Base-by-base conservation (phyloP, 2,113 vertebrate species). In the Antechinus stuartii region DNA sequence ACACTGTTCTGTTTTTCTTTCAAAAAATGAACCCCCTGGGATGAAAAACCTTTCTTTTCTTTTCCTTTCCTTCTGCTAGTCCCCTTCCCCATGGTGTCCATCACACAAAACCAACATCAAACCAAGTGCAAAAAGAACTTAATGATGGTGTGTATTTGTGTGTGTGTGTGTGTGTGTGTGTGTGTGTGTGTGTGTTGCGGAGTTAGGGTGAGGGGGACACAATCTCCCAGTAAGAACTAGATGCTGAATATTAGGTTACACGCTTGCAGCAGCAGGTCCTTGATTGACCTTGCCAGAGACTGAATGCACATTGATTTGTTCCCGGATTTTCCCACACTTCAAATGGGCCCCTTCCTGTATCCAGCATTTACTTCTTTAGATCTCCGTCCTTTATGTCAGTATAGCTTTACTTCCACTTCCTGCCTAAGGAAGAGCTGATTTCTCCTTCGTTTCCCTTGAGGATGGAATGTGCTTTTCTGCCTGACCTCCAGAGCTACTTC, bases 401-500 rank as follows among this genome's bases (percentile, higher is more conserved):
- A 84, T 84, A 84, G n/a, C n/a, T 84, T 84, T 84, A 84, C 68
- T 84, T 84, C 68, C n/a, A 84, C 68, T 84, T 84, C n/a, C 68
- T 84, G 68, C 42, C 68, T 84, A 84, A 84, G 68, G 35, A 84
- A 84, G n/a, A 84, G 7, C 68, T 84, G 68, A 42, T 84, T 84
- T 42, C 68, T 84, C 68, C n/a, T 84, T 84, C 8, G 68, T 84
- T 42, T 84, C 68, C n/a, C 68, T 42, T 42, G 35, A 42, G 16
- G 68, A 42, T 84, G 35, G 68, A 84, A 84, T 42, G n/a, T 84
- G n/a, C 16, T 84, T 84, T 84, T 23, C 68, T 84, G n/a, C 68
- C n/a, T 84, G 68, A 84, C n/a, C 19, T 6, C 16, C n/a, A 22
- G 6, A 35, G n/a, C n/a, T 42, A 84, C n/a, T 84, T 84, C n/a